Conservation (phyloP, 64 coral and sea anemone genomes). For the Montipora capricornis region DNA sequence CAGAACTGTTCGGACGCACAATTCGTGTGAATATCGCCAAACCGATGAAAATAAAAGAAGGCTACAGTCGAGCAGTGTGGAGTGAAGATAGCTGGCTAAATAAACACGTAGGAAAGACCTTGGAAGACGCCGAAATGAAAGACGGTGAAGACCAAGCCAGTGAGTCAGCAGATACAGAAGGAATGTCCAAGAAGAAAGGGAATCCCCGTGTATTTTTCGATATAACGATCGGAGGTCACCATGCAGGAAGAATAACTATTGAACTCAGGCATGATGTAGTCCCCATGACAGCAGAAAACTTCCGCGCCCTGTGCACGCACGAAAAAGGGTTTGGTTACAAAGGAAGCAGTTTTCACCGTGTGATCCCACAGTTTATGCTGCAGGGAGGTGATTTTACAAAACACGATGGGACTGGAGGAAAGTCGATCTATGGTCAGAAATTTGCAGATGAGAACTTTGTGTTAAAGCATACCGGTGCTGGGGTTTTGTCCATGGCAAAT, state of each 20-base stretch:
- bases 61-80: slow-evolving; percentile 95
- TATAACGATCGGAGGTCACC: slow-evolving; percentile 74
- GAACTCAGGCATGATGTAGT: slow-evolving; percentile 96
- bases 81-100: slow-evolving; percentile 96
- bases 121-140: slow-evolving; percentile 65
- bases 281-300: slow-evolving; percentile 98
- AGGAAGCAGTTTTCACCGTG: slow-evolving; percentile 90
- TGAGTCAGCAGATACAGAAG: slow-evolving; percentile 43
- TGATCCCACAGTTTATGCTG: slow-evolving; percentile 98
- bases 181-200: slow-evolving; percentile 68
- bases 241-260: slow-evolving; percentile 81
- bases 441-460: slow-evolving; percentile 99
- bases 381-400: slow-evolving; percentile 98
- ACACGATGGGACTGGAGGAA: slow-evolving; percentile 94
- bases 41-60: slow-evolving; percentile 99
- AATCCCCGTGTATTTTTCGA: slow-evolving; percentile 97
- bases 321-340: slow-evolving; percentile 98
- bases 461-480: slow-evolving; percentile 96
- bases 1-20: slow-evolving; percentile 95
- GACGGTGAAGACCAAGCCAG: slow-evolving; percentile 55
- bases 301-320: slow-evolving; percentile 94
- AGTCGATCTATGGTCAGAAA: slow-evolving; percentile 97
- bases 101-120: slow-evolving; percentile 87
- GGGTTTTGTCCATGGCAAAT: slow-evolving; percentile 96
- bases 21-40: slow-evolving; percentile 98